Conservation (phyloP, 2,888 invertebrate genomes). For the Oeneis ivallda region DNA sequence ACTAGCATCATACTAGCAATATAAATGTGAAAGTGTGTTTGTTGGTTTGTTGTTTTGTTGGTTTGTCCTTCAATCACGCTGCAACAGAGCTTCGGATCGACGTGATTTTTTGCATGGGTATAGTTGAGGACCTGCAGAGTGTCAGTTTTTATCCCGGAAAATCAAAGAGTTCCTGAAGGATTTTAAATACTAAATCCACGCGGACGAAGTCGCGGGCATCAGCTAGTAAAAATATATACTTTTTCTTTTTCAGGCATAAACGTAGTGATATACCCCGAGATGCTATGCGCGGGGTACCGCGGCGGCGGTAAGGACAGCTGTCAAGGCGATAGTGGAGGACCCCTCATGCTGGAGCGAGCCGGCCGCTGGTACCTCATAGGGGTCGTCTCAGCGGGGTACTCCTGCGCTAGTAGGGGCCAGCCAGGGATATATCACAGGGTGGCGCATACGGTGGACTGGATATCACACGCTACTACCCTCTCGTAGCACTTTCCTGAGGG, state of each 20-base stretch:
- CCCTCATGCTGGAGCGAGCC: conserved; percentile 92
- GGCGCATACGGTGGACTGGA: conserved; percentile 97
- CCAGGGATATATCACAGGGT: conserved; percentile 97
- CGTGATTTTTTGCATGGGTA: no score
- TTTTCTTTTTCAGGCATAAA: conserved; percentile 84
- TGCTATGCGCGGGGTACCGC: conserved; percentile 96
- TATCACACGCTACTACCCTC: conserved; percentile 83
- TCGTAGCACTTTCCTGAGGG: conserved; percentile 51
- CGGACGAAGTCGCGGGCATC: no score
- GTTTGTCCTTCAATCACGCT: no score
- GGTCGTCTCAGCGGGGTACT: conserved; percentile 96
- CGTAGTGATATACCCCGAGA: conserved; percentile 95
- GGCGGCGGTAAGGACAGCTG: conserved; percentile 91
- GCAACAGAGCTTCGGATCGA: no score
- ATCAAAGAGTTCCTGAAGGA: no score
- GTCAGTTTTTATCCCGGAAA: no score
- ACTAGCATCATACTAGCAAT: no score
- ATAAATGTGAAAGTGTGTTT: no score
- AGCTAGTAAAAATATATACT: no score
- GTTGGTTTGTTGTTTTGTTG: no score
- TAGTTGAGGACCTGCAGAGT: no score
- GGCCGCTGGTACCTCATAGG: conserved; percentile 95
- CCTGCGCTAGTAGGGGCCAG: conserved; percentile 95
- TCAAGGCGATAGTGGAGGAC: conserved; percentile 93
- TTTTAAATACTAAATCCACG: no score